Base-by-base conservation (phyloP, 1,140 invertebrate genomes). In the Micrasema longulum region DNA sequence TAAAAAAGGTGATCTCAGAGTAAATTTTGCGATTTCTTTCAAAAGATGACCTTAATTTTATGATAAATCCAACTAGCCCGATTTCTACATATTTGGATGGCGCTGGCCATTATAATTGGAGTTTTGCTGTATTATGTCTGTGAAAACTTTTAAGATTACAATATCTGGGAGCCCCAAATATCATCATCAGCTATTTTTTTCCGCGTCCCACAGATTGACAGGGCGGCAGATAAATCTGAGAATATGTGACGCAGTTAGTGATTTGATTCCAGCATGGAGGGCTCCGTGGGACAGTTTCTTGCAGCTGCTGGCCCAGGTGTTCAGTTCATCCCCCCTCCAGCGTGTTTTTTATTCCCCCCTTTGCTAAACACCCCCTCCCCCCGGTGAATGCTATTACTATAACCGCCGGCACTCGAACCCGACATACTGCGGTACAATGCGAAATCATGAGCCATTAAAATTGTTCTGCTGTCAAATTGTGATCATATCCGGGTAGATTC, bases 241-340 rank as follows among this genome's bases (percentile, higher is more conserved):
- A 64, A 64, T 63, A 63, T 64, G 60, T 47, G 60, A 45, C 60
- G 60, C 60, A 64, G 60, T 64, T 31, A 38, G 60, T 64, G 60
- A 64, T 64, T 64, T 47, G 26, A 31, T 31, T 31, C 26, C 26
- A 31, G 26, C 36, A 16, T 22, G 45, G 57, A 62, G 69, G 50
- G 50, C 18, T 36, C 53, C 52, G 60, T 64, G 60, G 41, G 60
- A 64, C 60, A 45, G 55, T 55, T 64, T 62, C 47, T 65, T 50
- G 74, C 74, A 75, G 74, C 74, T 72, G 74, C 74, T 35, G 26
- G 62, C 60, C 70, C 74, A 75, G 74, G 69, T 72, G 74, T 66
- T 31, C 57, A 26, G 16, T 14, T 69, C 53, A 48, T 65, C 63
- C 70, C 14, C 70, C 50, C 36, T 62, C 47, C 14, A 22, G 23